These are phyloP conservation scores for Bombus pyrosoma DNA, from an alignment of 1,140 invertebrate species.

Conservation along the genomic window DNA sequence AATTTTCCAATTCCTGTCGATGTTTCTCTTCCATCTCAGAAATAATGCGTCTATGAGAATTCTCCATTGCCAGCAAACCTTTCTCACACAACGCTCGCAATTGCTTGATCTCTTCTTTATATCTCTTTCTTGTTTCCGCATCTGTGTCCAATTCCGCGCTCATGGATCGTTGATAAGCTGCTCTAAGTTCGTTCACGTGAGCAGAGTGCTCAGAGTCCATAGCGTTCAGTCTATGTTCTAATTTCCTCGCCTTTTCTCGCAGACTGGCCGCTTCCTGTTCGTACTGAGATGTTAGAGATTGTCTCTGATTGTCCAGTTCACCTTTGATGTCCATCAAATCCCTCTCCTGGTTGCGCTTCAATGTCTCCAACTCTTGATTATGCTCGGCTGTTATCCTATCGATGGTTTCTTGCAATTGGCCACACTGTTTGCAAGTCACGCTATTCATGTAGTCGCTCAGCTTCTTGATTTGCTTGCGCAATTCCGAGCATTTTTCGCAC, in stretches of 20 bases:
- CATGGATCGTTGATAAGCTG: conserved; percentile 86
- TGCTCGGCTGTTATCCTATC: conserved; percentile 75
- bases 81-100: conserved; percentile 92
- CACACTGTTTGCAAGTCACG: conserved; percentile 84
- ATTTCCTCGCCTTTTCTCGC: conserved; percentile 85
- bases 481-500: conserved; percentile 74
- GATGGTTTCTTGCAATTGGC: conserved; percentile 82
- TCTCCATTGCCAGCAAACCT: conserved; percentile 93
- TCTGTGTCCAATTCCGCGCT: conserved; percentile 82
- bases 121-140: conserved; percentile 88
- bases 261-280: conserved; percentile 81
- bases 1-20: conserved; percentile 87
- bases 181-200: conserved; percentile 88
- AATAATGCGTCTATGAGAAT: conserved; percentile 92
- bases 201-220: conserved; percentile 90
- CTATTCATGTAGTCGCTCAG: conserved; percentile 83
- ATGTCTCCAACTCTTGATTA: conserved; percentile 73
- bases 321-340: conserved; percentile 79
- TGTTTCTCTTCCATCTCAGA: conserved; percentile 93
- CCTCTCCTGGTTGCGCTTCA: conserved; percentile 74
- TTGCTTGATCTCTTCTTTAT: conserved; percentile 94
- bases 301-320: conserved; percentile 82
- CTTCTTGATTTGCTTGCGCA: conserved; percentile 82
- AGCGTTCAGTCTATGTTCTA: conserved; percentile 87
- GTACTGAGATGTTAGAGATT: conserved; percentile 76